Evolutionary conservation across 2,888 invertebrate species (phyloP), one percentile per base, ranked within the genome.

Genomic region (Choreutis nemorana): DNA sequence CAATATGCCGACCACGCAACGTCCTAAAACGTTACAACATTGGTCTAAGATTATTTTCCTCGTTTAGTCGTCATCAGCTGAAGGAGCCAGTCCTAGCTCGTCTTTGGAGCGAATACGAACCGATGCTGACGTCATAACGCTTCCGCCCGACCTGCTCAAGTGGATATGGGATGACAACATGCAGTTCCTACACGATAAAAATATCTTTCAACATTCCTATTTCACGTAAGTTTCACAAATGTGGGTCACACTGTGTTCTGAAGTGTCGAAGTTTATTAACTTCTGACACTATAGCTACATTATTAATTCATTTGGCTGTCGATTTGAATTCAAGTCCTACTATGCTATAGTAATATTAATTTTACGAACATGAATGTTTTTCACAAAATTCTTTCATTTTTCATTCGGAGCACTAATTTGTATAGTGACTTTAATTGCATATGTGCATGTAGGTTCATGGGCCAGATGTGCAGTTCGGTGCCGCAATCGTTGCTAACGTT

Each of bases 141-240:
- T 91, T 3, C 87, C 86, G 28, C 85, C 87, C 41, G 94, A 94
- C 45, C 75, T 96, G 21, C 91, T 93, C 56, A 90, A 92, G 65
- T 96, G 95, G 96, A 96, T 97, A 44, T 97, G 96, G 96, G 90
- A 94, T 56, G 97, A 97, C 71, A 97, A 97, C 62, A 91, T 91
- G 85, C 91, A 94, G 60, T 97, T 96, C 56, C 81, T 97, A 30
- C 92, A 93, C 54, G 96, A 97, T 65, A 93, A 94, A 56, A 95
- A 94, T 60, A 94, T 97, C 49, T 96, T 97, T 58, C 96, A 97
- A 53, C 96, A 96, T 56, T 91, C 92, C 0, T 97, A 97, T 60
- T 96, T 96, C 65, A 90, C 90, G 91, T 92, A 54, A 83, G 87
- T 73, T 20, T 8, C 20, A 29, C 26, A 7, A 14, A 14, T 26